A percentile compares a stretch with the other conserved stretches of the same genome.
phyloP scores from a whole-genome alignment of 2,113 vertebrate genomes.

The Archilochus colubris region DNA sequence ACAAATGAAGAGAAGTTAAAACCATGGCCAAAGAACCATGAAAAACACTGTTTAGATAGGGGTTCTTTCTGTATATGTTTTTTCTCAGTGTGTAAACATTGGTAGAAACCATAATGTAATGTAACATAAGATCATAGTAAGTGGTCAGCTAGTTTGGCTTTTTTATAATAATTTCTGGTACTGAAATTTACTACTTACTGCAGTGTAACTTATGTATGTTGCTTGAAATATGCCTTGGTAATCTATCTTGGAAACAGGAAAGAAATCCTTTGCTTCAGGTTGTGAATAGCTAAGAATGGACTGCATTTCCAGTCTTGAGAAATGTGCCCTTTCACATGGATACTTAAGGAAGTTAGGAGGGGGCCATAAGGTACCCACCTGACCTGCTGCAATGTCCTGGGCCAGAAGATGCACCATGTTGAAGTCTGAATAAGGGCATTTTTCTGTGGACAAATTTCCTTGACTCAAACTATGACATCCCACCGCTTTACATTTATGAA shows the following conservation, averaged over 20 bases:
- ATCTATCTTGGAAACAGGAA: background rate
- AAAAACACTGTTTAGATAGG: background rate
- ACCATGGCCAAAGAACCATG: background rate
- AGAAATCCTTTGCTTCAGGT: background rate
- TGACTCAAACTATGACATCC: background rate
- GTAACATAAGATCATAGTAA: background rate
- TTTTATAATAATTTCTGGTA: background rate
- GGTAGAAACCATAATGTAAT: background rate
- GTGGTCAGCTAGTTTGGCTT: background rate
- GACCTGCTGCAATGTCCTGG: background rate
- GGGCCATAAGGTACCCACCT: background rate
- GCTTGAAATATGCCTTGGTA: background rate
- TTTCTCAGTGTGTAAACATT: background rate
- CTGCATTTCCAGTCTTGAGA: background rate
- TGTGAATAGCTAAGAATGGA: background rate
- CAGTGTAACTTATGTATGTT: background rate
- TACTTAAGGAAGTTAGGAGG: background rate
- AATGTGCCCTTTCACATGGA: background rate
- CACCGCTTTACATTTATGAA: background rate
- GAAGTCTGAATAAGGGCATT: background rate
- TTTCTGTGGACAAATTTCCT: background rate
- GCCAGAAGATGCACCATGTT: background rate
- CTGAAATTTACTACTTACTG: background rate
- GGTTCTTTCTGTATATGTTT: background rate
- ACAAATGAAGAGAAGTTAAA: conserved; percentile 1